phyloP scores from a whole-genome alignment of 2,888 invertebrate genomes.

The Rhagium mordax region DNA sequence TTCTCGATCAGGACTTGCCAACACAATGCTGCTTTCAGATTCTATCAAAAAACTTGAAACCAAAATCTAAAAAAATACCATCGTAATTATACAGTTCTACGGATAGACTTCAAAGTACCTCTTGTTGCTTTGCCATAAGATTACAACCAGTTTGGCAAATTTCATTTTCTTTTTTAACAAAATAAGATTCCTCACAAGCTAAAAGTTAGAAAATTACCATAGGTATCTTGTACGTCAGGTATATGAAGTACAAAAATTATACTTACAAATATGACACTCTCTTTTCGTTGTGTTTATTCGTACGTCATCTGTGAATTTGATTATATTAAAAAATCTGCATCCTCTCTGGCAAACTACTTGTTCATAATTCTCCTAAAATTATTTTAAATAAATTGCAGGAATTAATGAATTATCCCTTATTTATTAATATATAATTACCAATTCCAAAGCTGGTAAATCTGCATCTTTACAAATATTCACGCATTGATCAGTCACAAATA shows the following conservation, averaged over 20 bases:
- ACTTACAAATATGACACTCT: constrained; percentile 63
- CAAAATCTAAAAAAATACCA: constrained; percentile 38
- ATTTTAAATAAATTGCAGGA: constrained; percentile 18
- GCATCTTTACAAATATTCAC: constrained; percentile 52
- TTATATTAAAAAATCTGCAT: constrained; percentile 63
- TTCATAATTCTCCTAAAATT: constrained; percentile 58
- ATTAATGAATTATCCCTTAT: neutral
- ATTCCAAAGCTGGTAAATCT: constrained; percentile 51
- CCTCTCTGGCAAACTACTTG: constrained; percentile 63
- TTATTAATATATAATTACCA: constrained; percentile 41
- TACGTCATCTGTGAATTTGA: constrained; percentile 60
- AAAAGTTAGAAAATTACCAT: constrained; percentile 34
- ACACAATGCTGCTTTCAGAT: constrained; percentile 52
- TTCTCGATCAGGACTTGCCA: constrained; percentile 62
- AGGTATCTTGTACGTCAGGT: neutral
- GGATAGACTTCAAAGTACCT: constrained; percentile 42
- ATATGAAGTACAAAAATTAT: neutral
- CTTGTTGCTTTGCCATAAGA: constrained; percentile 58
- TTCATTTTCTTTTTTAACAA: constrained; percentile 48
- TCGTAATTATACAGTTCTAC: neutral
- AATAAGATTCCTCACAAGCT: constrained; percentile 62
- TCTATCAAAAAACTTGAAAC: constrained; percentile 49
- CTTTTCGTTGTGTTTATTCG: constrained; percentile 59
- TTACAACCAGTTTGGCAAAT: constrained; percentile 61
- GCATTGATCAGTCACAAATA: constrained; percentile 51